phyloP scores from a whole-genome alignment of 1,140 invertebrate species.

The Paraescarpia echinospica region DNA sequence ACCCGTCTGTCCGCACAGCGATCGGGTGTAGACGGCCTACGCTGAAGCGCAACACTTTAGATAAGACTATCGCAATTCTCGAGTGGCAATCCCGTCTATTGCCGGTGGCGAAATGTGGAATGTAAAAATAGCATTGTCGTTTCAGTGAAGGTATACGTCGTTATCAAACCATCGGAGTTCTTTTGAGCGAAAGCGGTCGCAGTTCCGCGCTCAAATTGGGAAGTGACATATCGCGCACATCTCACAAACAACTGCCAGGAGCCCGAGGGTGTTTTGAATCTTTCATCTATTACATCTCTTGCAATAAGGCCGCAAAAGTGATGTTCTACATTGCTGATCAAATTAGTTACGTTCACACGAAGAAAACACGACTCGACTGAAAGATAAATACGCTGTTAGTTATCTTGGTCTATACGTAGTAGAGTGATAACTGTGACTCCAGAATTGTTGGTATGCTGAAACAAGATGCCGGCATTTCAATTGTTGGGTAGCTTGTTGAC shows the following conservation, averaged over 20 bases:
- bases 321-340: neutral
- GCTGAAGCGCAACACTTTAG: neutral
- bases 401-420: neutral
- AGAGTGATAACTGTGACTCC: neutral
- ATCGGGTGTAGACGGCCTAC: neutral
- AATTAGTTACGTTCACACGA: neutral
- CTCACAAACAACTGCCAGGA: neutral
- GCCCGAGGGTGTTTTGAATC: neutral
- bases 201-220: neutral
- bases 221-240: neutral
- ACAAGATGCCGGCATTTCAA: neutral
- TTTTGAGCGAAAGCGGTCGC: neutral
- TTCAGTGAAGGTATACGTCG: neutral
- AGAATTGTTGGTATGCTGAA: neutral
- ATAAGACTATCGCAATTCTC: neutral
- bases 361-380: neutral
- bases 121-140: neutral
- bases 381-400: neutral
- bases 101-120: neutral
- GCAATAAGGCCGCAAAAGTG: neutral
- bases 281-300: neutral
- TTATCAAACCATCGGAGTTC: neutral
- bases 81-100: neutral
- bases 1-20: neutral
- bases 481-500: neutral